These are phyloP conservation scores for Protonemura montana DNA, from an alignment of 2,888 invertebrate species.

Conservation along the genomic window DNA sequence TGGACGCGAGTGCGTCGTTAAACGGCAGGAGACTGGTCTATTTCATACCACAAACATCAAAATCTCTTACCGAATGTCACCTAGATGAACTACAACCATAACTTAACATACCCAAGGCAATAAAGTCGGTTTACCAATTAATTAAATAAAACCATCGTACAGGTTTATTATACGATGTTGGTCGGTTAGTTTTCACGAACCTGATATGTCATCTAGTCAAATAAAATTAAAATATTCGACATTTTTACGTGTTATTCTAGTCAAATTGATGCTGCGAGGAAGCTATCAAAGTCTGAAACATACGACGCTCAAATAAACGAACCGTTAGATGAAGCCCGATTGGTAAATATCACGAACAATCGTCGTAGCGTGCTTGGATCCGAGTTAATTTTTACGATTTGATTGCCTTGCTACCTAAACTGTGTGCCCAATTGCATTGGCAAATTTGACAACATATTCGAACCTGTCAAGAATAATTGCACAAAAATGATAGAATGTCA, in stretches of 20 bases:
- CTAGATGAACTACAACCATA: neutral
- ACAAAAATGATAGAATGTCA: neutral
- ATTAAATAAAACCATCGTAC: neutral
- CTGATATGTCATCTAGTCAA: neutral
- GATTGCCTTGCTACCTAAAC: neutral
- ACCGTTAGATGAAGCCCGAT: neutral
- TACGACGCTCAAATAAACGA: neutral
- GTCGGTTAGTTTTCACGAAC: neutral
- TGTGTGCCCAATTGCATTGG: neutral
- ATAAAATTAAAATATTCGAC: neutral
- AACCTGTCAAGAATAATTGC: neutral
- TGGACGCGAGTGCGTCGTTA: neutral
- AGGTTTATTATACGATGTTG: neutral
- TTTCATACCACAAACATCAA: too few relatives aligned
- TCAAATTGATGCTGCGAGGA: neutral
- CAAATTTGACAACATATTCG: neutral
- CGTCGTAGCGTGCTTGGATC: neutral
- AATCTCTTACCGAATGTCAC: neutral
- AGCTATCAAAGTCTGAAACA: neutral
- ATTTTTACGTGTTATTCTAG: neutral
- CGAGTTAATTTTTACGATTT: neutral
- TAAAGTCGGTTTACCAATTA: neutral
- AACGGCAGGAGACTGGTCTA: neutral
- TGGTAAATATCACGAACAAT: too few relatives aligned
- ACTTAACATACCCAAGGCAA: neutral